These are phyloP conservation scores for Cerastoderma edule DNA, from an alignment of 2,888 invertebrate species.

Conservation along the genomic window DNA sequence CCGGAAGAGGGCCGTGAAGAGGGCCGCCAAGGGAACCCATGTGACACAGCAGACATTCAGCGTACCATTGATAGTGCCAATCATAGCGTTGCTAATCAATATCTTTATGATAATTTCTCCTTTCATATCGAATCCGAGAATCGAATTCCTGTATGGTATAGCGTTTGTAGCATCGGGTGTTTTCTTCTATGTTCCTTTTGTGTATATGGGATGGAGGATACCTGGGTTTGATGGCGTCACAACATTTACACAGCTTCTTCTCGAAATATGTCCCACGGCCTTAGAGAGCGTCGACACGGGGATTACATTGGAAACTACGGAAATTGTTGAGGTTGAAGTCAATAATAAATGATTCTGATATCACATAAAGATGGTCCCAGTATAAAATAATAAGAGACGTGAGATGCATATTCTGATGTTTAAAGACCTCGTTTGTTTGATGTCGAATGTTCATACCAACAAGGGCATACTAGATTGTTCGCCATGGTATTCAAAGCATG, in stretches of 20 bases:
- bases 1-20: background rate
- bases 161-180: slow-evolving; percentile 45
- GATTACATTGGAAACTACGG: background rate
- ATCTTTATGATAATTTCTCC: slow-evolving; percentile 56
- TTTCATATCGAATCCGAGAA: slow-evolving; percentile 47
- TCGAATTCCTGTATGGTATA: slow-evolving; percentile 55
- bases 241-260: slow-evolving; percentile 29
- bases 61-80: slow-evolving; percentile 41
- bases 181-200: slow-evolving; percentile 54
- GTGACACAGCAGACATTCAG: slow-evolving; percentile 19
- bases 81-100: slow-evolving; percentile 39
- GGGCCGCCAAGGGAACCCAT: background rate
- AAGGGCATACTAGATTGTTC: no score
- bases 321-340: background rate
- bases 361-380: background rate
- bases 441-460: background rate
- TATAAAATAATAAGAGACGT: background rate
- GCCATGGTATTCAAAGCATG: no score
- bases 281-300: slow-evolving; percentile 32
- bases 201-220: slow-evolving; percentile 29
- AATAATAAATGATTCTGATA: background rate
- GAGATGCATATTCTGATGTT: background rate
- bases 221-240: slow-evolving; percentile 48
- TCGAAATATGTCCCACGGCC: slow-evolving; percentile 50
- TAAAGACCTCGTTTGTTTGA: background rate